A percentile compares a stretch with the other conserved stretches of the same genome.
Evolutionary conservation across 2,888 invertebrate genomes (phyloP).

Genomic region (Amiota minor): DNA sequence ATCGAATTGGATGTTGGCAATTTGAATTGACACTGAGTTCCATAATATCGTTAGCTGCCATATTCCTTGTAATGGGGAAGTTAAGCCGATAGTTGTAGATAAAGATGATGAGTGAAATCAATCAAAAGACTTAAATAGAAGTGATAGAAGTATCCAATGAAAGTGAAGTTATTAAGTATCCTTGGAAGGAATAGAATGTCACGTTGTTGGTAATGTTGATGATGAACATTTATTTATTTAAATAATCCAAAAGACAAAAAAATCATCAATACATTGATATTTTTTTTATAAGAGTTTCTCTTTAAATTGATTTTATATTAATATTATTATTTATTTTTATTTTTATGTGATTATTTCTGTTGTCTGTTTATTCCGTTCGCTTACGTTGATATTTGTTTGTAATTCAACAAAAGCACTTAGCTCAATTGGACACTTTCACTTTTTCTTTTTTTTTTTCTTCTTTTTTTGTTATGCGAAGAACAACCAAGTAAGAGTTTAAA

Average conservation of each 20-base stretch:
- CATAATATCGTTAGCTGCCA: constrained; percentile 70
- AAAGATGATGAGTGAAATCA: constrained; percentile 13
- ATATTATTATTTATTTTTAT: constrained; percentile 40
- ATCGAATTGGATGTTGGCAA: constrained; percentile 73
- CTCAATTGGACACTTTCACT: constrained; percentile 59
- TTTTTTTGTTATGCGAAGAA: constrained; percentile 53
- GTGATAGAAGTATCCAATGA: constrained; percentile 12
- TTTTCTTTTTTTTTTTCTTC: constrained; percentile 45
- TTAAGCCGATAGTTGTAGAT: constrained; percentile 12
- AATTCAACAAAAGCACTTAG: constrained; percentile 60
- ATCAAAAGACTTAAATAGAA: not conserved
- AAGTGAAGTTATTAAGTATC: constrained; percentile 35
- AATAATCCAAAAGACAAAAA: constrained; percentile 40
- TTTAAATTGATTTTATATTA: constrained; percentile 10
- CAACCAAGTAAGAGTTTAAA: constrained; percentile 50
- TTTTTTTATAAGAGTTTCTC: not conserved
- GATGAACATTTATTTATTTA: not conserved
- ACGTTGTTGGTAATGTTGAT: constrained; percentile 12
- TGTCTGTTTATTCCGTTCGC: constrained; percentile 41
- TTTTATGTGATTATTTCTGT: constrained; percentile 46
- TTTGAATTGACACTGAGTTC: constrained; percentile 71
- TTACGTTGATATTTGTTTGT: constrained; percentile 56
- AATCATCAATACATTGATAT: not conserved
- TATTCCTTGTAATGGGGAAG: constrained; percentile 51
- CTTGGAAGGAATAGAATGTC: constrained; percentile 37